Conservation (phyloP, 2,888 invertebrate genomes). For the Pheosia gnoma region DNA sequence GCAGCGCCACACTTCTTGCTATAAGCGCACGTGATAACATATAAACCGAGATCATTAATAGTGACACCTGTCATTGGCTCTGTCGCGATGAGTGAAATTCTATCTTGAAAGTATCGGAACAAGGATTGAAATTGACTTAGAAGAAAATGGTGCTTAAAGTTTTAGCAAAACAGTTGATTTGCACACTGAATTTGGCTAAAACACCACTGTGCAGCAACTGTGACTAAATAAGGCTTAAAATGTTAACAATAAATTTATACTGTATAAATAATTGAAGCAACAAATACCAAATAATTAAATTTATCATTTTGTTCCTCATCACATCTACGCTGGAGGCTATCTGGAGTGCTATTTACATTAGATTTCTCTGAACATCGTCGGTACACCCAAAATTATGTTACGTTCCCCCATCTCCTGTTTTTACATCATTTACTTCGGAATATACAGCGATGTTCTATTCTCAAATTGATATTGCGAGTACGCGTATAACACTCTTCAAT, state of each 20-base stretch:
- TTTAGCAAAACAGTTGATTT: no score
- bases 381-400: constrained; percentile 64
- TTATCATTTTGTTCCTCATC: constrained; percentile 44
- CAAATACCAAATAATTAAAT: background rate
- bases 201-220: no score
- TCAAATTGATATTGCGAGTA: constrained; percentile 40
- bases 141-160: no score
- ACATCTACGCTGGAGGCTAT: constrained; percentile 40
- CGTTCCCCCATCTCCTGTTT: constrained; percentile 56
- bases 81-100: no score
- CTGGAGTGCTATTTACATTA: constrained; percentile 66
- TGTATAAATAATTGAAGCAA: background rate
- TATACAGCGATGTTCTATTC: constrained; percentile 50
- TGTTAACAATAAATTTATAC: no score
- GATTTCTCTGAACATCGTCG: constrained; percentile 58
- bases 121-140: no score
- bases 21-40: no score
- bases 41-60: constrained; percentile 6
- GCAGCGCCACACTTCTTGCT: no score
- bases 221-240: no score
- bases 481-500: background rate
- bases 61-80: background rate
- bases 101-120: no score
- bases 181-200: no score
- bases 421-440: constrained; percentile 60